Evolutionary conservation across 2,113 vertebrate species (phyloP).

Genomic region (Oncorhynchus nerka): DNA sequence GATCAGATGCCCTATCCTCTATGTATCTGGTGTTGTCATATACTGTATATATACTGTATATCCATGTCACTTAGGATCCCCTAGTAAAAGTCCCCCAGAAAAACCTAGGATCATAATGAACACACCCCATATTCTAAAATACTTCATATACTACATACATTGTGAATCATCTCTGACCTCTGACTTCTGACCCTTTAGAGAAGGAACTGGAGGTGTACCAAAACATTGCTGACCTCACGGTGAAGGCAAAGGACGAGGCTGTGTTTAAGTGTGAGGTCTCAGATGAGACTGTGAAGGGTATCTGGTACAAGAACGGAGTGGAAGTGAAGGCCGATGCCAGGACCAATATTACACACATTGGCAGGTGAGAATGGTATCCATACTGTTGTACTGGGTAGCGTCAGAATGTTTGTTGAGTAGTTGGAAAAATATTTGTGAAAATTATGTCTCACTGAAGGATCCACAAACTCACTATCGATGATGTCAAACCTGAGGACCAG

Average conservation of each 20-base stretch:
- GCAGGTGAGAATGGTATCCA: constrained; percentile 78
- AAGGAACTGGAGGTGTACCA: constrained; percentile 95
- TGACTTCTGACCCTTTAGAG: constrained; percentile 70
- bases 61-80: background rate
- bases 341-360: constrained; percentile 91
- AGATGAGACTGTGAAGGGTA: constrained; percentile 90
- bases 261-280: constrained; percentile 98
- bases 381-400: background rate
- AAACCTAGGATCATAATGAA: background rate
- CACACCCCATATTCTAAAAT: background rate
- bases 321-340: constrained; percentile 84
- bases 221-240: constrained; percentile 92
- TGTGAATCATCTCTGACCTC: constrained; percentile 15
- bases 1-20: background rate
- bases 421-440: background rate
- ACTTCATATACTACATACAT: background rate
- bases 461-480: constrained; percentile 93
- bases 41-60: background rate
- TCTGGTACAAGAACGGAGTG: constrained; percentile 91
- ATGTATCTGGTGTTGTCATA: background rate
- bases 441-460: constrained; percentile 70
- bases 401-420: background rate
- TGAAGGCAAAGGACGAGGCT: constrained; percentile 92
- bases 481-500: constrained; percentile 88
- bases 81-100: background rate